A percentile compares a stretch with the other conserved stretches of the same genome.
These are phyloP conservation scores for Sinocyclocheilus rhinocerous DNA, from an alignment of 2,113 vertebrate species.

Conservation along the genomic window DNA sequence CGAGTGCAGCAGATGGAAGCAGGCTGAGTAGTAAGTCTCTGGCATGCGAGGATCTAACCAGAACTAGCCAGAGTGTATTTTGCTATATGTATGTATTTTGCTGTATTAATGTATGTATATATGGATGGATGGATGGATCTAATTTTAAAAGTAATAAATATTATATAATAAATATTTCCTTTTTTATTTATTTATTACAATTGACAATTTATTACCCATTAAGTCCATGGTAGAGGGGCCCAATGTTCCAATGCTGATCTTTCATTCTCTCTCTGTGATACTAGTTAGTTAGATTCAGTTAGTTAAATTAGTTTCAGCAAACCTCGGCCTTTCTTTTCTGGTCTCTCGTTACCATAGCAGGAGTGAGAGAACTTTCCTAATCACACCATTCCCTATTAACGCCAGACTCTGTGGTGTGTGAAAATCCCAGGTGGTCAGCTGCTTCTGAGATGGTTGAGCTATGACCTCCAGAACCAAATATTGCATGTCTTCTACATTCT, in stretches of 20 bases:
- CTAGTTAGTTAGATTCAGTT: background rate
- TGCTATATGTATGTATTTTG: no score
- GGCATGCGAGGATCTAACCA: no score
- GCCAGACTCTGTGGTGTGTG: background rate
- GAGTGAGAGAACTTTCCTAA: background rate
- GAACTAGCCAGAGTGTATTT: no score
- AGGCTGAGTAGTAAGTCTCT: no score
- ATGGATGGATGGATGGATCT: no score
- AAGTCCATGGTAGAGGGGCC: background rate
- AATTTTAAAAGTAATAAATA: no score
- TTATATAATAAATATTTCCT: no score
- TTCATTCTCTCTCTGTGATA: background rate
- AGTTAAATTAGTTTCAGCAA: background rate
- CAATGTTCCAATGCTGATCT: background rate
- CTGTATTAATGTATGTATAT: no score
- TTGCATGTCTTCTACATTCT: background rate
- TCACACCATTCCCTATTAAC: constrained; percentile 6
- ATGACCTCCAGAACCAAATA: background rate
- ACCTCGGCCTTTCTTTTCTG: background rate
- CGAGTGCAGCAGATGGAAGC: no score
- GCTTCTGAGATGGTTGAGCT: background rate
- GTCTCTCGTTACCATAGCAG: background rate
- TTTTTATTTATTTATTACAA: no score
- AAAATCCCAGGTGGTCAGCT: constrained; percentile 8
- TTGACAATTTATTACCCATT: background rate